Evolutionary conservation across 2,797 vertebrate genomes (phyloP).

Genomic region (Agapornis canus): DNA sequence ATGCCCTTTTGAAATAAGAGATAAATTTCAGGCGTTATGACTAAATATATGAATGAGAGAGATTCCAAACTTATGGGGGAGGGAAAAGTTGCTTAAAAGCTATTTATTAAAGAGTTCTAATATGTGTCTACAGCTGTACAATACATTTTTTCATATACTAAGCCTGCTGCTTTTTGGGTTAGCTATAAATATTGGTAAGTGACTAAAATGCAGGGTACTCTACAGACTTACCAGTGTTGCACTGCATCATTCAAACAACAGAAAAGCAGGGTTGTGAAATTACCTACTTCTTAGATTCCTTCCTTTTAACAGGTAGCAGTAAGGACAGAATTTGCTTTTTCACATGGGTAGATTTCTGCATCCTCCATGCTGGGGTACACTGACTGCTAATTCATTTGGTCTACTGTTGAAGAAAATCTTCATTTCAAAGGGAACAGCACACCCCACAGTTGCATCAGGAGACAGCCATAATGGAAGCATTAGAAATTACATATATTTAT

Average conservation of each 20-base stretch:
- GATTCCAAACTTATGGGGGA: not conserved
- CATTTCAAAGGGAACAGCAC: not conserved
- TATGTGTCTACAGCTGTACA: not conserved
- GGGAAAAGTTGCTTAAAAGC: not conserved
- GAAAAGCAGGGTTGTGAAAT: not conserved
- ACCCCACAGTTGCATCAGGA: not conserved
- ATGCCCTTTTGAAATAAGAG: not conserved
- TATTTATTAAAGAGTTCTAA: not conserved
- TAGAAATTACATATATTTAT: not conserved
- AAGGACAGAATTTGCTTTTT: not conserved
- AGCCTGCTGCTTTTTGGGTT: not conserved
- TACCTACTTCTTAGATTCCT: not conserved
- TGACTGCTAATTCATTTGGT: not conserved
- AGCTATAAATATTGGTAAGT: not conserved
- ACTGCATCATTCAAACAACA: not conserved
- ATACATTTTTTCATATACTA: not conserved
- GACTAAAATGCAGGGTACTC: not conserved
- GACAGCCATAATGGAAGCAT: not conserved
- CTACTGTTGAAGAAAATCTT: not conserved
- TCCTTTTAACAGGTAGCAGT: not conserved
- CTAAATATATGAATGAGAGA: not conserved
- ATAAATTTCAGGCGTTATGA: not conserved
- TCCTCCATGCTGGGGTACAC: not conserved
- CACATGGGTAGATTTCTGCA: not conserved
- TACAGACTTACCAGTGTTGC: not conserved